Evolutionary conservation across 2,797 vertebrate species (phyloP), one percentile per base, ranked within the genome.

Genomic region (Spheniscus humboldti): DNA sequence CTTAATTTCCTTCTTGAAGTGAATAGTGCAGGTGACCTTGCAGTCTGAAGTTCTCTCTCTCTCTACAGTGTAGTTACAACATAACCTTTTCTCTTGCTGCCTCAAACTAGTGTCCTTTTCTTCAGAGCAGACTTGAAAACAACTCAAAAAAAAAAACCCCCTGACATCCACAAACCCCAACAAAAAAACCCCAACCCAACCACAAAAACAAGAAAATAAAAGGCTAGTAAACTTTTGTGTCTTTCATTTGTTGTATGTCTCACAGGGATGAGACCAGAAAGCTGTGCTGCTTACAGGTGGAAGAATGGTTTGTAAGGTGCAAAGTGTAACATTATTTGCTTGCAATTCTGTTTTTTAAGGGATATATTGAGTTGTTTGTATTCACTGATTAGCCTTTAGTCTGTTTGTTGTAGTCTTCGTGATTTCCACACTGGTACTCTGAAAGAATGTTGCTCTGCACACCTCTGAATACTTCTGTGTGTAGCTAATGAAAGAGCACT

Each of bases 1-100:
- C 64, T 95, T 94, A 52, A 89, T 96, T 62, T 94, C 30, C 11
- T 85, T 72, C 39, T 64, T 68, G 50, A 83, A 80, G 71, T 31
- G 39, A 77, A n/a, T 39, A 30, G 15, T 19, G 17, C 55, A 41
- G 39, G 57, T 68, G 62, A 62, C 53, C 35, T 92, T 91, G 64
- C 24, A 67, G 62, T 66, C 47, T 69, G 33, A 87, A 74, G 45
- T 59, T 89, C 18, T 85, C 31, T 76, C 24, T 75, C 33, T 73
- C 59, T 78, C 41, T 67, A 3, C 13, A 41, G 20, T 14, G 31
- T 31, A 33, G 19, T 67, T 87, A 33, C 18, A 85, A 18, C 7
- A 19, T 41, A 55, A 48, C 19, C 24, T 68, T 77, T 96, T 47
- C 14, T 77, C 4, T 47, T 66, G 9, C 52, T 90, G 7, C 37